Evolutionary conservation across 1,140 invertebrate species (phyloP).

Genomic region (Cylas formicarius): DNA sequence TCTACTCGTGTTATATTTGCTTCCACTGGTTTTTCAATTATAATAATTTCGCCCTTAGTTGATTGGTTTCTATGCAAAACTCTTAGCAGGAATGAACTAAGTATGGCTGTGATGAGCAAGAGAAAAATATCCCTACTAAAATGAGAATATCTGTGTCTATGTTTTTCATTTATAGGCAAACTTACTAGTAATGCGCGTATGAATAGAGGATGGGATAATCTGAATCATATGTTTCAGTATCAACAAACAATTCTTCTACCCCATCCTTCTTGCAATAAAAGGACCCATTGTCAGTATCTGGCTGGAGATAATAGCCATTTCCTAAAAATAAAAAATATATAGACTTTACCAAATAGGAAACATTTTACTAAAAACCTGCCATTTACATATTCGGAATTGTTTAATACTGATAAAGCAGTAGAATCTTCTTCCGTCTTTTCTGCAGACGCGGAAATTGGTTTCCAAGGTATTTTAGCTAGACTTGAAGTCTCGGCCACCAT

Average conservation of each 20-base stretch:
- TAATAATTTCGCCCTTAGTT: slow-evolving; percentile 15
- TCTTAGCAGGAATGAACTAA: slow-evolving; percentile 10
- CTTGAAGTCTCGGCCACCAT: slow-evolving; percentile 37
- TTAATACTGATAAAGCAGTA: slow-evolving; percentile 59
- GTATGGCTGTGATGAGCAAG: slow-evolving; percentile 10
- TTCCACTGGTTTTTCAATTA: slow-evolving; percentile 18
- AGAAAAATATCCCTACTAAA: slow-evolving; percentile 53
- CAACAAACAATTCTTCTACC: no score
- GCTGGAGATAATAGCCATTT: slow-evolving; percentile 61
- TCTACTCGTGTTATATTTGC: slow-evolving; percentile 5
- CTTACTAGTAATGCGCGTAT: no score
- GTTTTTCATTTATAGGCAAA: no score
- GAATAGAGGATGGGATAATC: no score
- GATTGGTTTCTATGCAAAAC: slow-evolving; percentile 9
- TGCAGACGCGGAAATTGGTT: slow-evolving; percentile 50
- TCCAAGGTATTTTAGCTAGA: slow-evolving; percentile 59
- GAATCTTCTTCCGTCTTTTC: slow-evolving; percentile 32
- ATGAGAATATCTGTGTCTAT: no score
- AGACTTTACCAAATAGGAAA: background rate
- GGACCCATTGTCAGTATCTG: no score
- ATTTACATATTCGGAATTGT: slow-evolving; percentile 64
- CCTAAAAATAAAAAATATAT: no score
- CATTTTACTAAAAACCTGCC: slow-evolving; percentile 41
- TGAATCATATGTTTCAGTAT: no score
- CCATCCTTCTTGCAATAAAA: no score